Base-by-base conservation (phyloP, 2,113 vertebrate species). In the Macquaria ambigua region DNA sequence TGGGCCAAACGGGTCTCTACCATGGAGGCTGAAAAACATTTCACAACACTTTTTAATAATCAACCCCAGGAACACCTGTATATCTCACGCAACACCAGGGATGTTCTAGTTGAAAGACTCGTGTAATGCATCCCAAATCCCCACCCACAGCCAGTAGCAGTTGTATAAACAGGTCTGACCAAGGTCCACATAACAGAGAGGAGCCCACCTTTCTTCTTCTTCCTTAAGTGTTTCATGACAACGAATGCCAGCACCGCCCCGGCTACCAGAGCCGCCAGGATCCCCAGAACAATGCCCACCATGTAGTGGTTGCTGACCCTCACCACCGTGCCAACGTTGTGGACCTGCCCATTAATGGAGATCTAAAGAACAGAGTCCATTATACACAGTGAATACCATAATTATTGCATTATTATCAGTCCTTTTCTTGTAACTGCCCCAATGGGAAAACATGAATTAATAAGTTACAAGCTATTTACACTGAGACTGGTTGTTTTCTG, bases 321-420 rank as follows among this genome's bases (percentile, higher is more conserved):
- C 31, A 97, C 88, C 59, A 99, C 98, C 0, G 76, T 95, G 37
- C 97, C 98, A 80, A 98, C 93, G 0, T 89, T 81, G 41, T 93
- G 97, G 25, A 95, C 97, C 20, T 88, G 92, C 0, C 94, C 93
- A 0, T 98, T 98, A 75, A 98, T 95, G 64, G 91, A 95, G 74
- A 96, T 96, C 96, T 96, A 66, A 48, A 74, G 0, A 72, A 72
- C 9, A 78, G 23, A 79, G 37, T 56, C 25, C 55, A 62, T 74
- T 41, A 87, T 1, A 64, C 14, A 56, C 15, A 74, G 8, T 39
- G 9, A 25, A 64, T 14, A 69, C 5, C 23, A 37, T 31, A 55
- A 58, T 53, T 41, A 58, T 18, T 58, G 16, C 20, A 43, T 66
- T 56, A 55, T 14, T 52, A 48, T 70, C 37, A 58, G 11, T 25